Percentiles rank a stretch among this genome's conserved stretches.
phyloP scores from a whole-genome alignment of 2,888 invertebrate species.

The Lasioglossum figueresi region DNA sequence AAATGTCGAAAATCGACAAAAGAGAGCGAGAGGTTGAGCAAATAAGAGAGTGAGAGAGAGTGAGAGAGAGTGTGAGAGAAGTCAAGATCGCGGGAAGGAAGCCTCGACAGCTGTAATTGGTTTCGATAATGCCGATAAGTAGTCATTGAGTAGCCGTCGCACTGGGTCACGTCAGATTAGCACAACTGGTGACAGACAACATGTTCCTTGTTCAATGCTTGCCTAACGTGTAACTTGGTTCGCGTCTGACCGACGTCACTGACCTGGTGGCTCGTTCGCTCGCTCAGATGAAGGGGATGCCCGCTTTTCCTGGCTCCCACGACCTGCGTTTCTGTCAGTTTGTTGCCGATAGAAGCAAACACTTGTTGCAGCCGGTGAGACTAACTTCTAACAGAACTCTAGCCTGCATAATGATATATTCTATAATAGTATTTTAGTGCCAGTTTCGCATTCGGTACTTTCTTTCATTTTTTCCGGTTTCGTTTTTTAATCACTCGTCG shows the following conservation, averaged over 20 bases:
- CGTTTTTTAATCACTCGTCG: conserved; percentile 8
- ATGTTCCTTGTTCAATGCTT: conserved; percentile 84
- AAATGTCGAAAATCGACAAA: not conserved
- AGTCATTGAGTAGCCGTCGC: conserved; percentile 20
- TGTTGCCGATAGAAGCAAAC: conserved; percentile 98
- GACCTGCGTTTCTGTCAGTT: conserved; percentile 97
- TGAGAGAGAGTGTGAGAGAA: not conserved
- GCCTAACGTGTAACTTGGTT: conserved; percentile 83
- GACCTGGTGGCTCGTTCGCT: conserved; percentile 84
- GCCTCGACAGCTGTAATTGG: conserved; percentile 26
- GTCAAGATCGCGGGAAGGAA: conserved; percentile 13
- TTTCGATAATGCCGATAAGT: conserved; percentile 6
- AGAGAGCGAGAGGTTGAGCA: not conserved
- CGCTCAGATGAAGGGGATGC: conserved; percentile 95
- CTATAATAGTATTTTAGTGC: conserved; percentile 74
- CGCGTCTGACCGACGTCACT: conserved; percentile 83
- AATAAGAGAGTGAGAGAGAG: not conserved
- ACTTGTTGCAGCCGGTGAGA: conserved; percentile 98
- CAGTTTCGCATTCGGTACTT: conserved; percentile 66
- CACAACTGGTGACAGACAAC: conserved; percentile 82
- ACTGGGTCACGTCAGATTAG: conserved; percentile 78
- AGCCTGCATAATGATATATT: conserved; percentile 67
- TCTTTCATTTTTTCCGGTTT: not conserved
- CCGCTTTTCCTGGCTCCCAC: conserved; percentile 97
- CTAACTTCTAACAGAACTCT: conserved; percentile 84